phyloP scores from a whole-genome alignment of 2,113 vertebrate genomes.

The Ptilonorhynchus violaceus region DNA sequence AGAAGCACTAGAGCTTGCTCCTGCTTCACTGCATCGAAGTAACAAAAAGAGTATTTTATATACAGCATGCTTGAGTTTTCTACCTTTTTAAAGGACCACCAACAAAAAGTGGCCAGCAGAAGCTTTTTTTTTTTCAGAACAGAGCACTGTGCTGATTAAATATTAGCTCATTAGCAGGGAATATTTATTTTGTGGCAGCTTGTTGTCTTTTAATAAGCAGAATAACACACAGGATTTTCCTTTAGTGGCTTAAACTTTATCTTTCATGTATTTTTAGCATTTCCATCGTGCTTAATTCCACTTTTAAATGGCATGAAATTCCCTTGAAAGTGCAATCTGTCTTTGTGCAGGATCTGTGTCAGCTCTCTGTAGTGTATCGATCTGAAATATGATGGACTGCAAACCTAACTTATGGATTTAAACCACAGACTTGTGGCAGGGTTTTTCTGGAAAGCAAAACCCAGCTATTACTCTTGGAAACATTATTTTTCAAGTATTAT shows the following conservation, averaged over 20 bases:
- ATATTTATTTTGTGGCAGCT: constrained; percentile 36
- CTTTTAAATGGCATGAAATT: constrained; percentile 22
- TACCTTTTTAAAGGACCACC: not conserved
- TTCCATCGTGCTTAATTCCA: constrained; percentile 34
- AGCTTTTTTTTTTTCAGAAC: not conserved
- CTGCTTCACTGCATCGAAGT: not conserved
- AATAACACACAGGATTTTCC: not conserved
- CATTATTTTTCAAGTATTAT: not conserved
- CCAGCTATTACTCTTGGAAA: not conserved
- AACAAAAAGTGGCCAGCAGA: not conserved
- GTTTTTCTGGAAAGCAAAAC: not conserved
- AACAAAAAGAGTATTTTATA: not conserved
- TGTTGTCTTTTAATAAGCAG: constrained; percentile 43
- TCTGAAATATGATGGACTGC: not conserved
- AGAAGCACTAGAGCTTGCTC: not conserved
- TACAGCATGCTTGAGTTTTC: not conserved
- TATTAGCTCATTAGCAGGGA: constrained; percentile 1
- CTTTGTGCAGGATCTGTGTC: not conserved
- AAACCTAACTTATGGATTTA: not conserved
- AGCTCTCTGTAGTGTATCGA: not conserved
- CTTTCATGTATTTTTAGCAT: constrained; percentile 52
- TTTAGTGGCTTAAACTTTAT: constrained; percentile 14
- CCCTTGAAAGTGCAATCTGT: not conserved
- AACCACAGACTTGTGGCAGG: not conserved
- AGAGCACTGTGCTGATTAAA: constrained; percentile 1